These are phyloP conservation scores for Gorsachius goisagi DNA, from an alignment of 2,113 vertebrate species.

Conservation along the genomic window DNA sequence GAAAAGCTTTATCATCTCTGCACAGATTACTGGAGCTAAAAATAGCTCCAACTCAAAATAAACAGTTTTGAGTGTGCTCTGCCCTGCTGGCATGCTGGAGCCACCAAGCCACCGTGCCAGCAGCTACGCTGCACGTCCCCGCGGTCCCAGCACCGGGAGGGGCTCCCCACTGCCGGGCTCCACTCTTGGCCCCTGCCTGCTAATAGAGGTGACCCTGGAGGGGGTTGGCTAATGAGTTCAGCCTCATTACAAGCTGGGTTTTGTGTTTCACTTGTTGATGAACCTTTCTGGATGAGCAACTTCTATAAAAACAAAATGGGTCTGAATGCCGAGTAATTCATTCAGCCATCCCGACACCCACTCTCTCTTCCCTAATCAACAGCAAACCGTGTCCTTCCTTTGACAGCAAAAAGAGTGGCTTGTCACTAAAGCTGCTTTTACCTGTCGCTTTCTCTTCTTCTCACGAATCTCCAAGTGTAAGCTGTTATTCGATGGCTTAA, in stretches of 20 bases:
- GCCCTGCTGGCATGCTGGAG: conserved; percentile 20
- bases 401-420: neutral
- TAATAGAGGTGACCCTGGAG: neutral
- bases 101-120: neutral
- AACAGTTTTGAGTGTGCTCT: conserved; percentile 55
- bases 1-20: conserved; percentile 73
- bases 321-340: neutral
- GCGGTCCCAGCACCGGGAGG: neutral
- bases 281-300: conserved; percentile 6
- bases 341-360: neutral
- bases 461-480: neutral
- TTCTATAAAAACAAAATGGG: neutral
- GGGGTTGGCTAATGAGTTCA: neutral
- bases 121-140: neutral
- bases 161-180: neutral
- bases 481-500: neutral
- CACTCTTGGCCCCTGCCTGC: accelerated
- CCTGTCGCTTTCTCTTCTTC: neutral
- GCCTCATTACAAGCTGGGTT: neutral
- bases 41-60: conserved; percentile 72
- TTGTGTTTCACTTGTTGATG: neutral
- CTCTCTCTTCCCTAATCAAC: neutral
- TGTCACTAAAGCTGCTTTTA: neutral
- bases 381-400: neutral
- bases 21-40: conserved; percentile 73